These are phyloP conservation scores for Lymantria dispar DNA, from an alignment of 2,888 invertebrate species.

Conservation along the genomic window DNA sequence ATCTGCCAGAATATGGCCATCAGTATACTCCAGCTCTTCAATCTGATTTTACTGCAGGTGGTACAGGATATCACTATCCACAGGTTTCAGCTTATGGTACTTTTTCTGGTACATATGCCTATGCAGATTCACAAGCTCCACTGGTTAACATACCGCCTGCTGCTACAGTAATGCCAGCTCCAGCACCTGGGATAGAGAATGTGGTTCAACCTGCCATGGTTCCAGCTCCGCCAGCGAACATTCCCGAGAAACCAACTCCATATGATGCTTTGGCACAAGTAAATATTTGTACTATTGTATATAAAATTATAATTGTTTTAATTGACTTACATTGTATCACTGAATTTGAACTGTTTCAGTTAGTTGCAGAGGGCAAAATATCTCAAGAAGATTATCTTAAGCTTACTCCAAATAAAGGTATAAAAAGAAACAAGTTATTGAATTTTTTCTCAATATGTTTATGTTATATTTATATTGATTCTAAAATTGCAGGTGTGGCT, in stretches of 20 bases:
- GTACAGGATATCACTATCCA: conserved; percentile 24
- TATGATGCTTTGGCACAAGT: conserved; percentile 74
- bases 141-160: conserved; percentile 25
- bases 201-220: conserved; percentile 42
- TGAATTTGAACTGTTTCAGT: conserved; percentile 57
- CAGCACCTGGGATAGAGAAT: conserved; percentile 17
- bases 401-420: conserved; percentile 73
- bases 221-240: conserved; percentile 23
- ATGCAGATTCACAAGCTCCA: conserved; percentile 33
- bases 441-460: not conserved
- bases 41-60: conserved; percentile 21
- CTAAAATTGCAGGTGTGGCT: conserved; percentile 56
- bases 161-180: conserved; percentile 4
- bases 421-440: conserved; percentile 3
- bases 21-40: conserved; percentile 16
- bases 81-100: conserved; percentile 40
- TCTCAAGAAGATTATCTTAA: conserved; percentile 73
- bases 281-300: conserved; percentile 39
- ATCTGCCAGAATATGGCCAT: conserved; percentile 13
- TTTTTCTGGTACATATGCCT: conserved; percentile 45
- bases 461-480: conserved; percentile 15
- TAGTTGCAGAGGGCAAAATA: conserved; percentile 74
- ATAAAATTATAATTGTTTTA: conserved; percentile 1
- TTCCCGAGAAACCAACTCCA: conserved; percentile 37
- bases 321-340: conserved; percentile 12